A percentile compares a stretch with the other conserved stretches of the same genome.
phyloP scores from a whole-genome alignment of 2,888 invertebrate species.

The Synanthedon myopaeformis region DNA sequence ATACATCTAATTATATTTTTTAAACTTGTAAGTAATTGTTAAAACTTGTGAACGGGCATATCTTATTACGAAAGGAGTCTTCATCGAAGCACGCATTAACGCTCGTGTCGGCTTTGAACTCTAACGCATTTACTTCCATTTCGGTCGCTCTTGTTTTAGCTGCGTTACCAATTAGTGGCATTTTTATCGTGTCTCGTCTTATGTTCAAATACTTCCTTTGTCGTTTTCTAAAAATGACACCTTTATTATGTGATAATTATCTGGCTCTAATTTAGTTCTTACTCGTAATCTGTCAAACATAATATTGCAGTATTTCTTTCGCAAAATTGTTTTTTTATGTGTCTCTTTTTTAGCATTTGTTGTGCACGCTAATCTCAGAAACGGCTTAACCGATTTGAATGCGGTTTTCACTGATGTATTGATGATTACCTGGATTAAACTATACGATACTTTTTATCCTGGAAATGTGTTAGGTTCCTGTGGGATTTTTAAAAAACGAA shows the following conservation, averaged over 20 bases:
- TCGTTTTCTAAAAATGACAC: neutral
- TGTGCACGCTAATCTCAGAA: no score
- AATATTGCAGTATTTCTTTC: no score
- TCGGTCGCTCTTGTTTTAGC: slow-evolving; percentile 29
- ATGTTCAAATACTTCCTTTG: slow-evolving; percentile 13
- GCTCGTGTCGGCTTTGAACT: slow-evolving; percentile 44
- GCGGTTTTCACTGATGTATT: no score
- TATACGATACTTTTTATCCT: no score
- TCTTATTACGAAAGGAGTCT: slow-evolving; percentile 24
- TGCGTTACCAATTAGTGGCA: slow-evolving; percentile 50
- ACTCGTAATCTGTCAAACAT: no score
- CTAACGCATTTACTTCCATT: slow-evolving; percentile 37
- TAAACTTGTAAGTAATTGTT: neutral
- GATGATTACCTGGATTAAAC: no score
- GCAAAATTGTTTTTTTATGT: neutral
- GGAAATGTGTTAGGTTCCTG: no score
- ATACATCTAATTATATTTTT: neutral
- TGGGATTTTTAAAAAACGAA: no score
- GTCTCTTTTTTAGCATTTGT: no score
- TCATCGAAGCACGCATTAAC: slow-evolving; percentile 32
- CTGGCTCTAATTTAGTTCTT: no score
- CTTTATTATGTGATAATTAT: no score
- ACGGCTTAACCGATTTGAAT: no score
- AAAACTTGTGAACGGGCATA: slow-evolving; percentile 7
- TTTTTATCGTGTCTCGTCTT: slow-evolving; percentile 30